These are phyloP conservation scores for Andrena praecox DNA, from an alignment of 2,888 invertebrate genomes.

Conservation along the genomic window DNA sequence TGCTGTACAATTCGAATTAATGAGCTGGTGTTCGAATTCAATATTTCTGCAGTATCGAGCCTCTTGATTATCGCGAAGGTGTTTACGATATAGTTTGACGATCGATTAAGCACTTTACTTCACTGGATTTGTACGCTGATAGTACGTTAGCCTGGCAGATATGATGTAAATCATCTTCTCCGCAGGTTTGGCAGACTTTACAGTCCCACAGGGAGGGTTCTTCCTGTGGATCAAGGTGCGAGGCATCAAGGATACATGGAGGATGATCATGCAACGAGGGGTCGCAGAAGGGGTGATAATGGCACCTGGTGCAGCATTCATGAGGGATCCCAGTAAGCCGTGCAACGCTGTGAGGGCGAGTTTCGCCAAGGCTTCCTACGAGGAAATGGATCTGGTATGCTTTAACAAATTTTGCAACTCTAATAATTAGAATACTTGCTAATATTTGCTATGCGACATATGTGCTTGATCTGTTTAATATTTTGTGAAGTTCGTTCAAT, in stretches of 20 bases:
- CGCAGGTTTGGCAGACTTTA: slow-evolving; percentile 88
- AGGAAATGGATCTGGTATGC: slow-evolving; percentile 88
- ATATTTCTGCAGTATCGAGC: no score
- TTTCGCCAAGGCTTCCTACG: slow-evolving; percentile 89
- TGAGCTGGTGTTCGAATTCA: no score
- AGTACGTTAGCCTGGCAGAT: no score
- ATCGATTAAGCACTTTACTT: no score
- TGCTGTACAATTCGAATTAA: background rate
- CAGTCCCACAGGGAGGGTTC: slow-evolving; percentile 90
- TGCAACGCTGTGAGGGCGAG: slow-evolving; percentile 90
- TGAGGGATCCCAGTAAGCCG: slow-evolving; percentile 87
- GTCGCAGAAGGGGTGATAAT: slow-evolving; percentile 89
- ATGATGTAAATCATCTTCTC: no score
- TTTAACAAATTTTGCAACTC: background rate
- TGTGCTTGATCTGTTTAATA: no score
- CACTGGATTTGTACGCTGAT: no score
- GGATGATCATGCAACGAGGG: slow-evolving; percentile 90
- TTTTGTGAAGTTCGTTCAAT: no score
- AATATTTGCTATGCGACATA: no score
- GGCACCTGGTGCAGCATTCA: slow-evolving; percentile 91
- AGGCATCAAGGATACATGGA: slow-evolving; percentile 90
- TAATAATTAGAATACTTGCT: no score
- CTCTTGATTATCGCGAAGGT: no score
- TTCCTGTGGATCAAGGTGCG: slow-evolving; percentile 91
- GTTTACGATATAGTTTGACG: no score